These are phyloP conservation scores for Chamaea fasciata DNA, from an alignment of 2,113 vertebrate genomes.

Conservation along the genomic window DNA sequence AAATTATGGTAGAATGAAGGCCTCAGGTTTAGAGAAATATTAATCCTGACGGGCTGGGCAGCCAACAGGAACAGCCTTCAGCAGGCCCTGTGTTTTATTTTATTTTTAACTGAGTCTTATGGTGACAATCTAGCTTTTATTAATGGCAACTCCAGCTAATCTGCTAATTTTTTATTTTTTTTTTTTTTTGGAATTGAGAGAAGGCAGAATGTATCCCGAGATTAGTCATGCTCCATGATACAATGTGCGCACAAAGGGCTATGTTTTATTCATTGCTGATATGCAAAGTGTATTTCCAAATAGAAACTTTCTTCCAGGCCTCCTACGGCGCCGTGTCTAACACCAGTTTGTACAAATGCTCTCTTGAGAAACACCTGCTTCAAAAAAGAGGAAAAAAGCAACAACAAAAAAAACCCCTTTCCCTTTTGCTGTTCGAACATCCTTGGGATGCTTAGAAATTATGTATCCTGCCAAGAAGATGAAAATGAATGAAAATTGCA, in stretches of 20 bases:
- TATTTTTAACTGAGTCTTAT: not conserved
- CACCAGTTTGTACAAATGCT: not conserved
- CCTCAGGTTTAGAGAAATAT: not conserved
- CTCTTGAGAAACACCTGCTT: not conserved
- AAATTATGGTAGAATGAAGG: not conserved
- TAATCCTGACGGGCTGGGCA: not conserved
- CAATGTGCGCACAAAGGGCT: not conserved
- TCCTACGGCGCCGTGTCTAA: not conserved
- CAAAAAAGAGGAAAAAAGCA: not conserved
- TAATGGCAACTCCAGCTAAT: not conserved
- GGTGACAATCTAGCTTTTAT: not conserved
- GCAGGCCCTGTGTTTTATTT: not conserved
- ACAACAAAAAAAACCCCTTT: not conserved
- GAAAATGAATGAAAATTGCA: not conserved
- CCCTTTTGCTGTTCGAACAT: not conserved
- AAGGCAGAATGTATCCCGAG: not conserved
- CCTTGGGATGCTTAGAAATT: not conserved
- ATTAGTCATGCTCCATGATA: not conserved
- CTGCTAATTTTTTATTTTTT: not conserved
- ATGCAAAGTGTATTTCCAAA: slow-evolving; percentile 4
- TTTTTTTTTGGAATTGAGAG: not conserved
- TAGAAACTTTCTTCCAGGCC: not conserved
- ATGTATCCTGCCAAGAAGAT: not conserved
- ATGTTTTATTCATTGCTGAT: slow-evolving; percentile 13
- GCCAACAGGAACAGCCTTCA: not conserved